These are phyloP conservation scores for Gadus macrocephalus DNA, from an alignment of 2,113 vertebrate genomes.

Conservation along the genomic window DNA sequence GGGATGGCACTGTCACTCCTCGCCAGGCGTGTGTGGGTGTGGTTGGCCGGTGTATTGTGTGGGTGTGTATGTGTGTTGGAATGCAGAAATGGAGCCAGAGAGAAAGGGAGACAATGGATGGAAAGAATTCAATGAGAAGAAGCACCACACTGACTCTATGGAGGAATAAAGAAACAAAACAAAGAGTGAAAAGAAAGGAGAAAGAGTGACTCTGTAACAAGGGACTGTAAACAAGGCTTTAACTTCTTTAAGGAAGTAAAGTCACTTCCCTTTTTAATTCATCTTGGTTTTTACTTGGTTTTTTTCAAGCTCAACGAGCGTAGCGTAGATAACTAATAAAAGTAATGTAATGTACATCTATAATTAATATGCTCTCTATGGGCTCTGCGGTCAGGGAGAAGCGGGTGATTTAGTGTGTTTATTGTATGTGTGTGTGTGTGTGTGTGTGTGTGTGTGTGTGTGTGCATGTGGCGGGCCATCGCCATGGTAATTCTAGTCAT, in stretches of 20 bases:
- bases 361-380: slow-evolving; percentile 90
- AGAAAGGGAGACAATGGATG: neutral
- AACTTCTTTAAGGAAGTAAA: slow-evolving; percentile 59
- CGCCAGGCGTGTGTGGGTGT: neutral
- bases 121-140: neutral
- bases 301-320: slow-evolving; percentile 66
- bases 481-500: slow-evolving; percentile 61
- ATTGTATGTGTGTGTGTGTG: slow-evolving; percentile 67
- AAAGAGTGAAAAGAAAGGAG: neutral
- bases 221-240: slow-evolving; percentile 21
- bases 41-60: too few species aligned
- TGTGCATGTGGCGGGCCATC: slow-evolving; percentile 54
- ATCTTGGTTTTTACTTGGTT: slow-evolving; percentile 62
- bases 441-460: slow-evolving; percentile 60
- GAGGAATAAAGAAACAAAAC: neutral
- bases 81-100: neutral
- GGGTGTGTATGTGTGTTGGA: too few species aligned
- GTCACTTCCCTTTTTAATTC: slow-evolving; percentile 69
- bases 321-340: slow-evolving; percentile 81
- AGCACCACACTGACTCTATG: neutral
- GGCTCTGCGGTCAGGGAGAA: slow-evolving; percentile 64
- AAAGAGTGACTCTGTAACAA: slow-evolving; percentile 20
- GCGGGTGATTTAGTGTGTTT: slow-evolving; percentile 78
- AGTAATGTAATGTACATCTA: slow-evolving; percentile 95
- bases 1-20: too few species aligned